Evolutionary conservation across 2,113 vertebrate species (phyloP).

Genomic region (Gallinago jamesoni): DNA sequence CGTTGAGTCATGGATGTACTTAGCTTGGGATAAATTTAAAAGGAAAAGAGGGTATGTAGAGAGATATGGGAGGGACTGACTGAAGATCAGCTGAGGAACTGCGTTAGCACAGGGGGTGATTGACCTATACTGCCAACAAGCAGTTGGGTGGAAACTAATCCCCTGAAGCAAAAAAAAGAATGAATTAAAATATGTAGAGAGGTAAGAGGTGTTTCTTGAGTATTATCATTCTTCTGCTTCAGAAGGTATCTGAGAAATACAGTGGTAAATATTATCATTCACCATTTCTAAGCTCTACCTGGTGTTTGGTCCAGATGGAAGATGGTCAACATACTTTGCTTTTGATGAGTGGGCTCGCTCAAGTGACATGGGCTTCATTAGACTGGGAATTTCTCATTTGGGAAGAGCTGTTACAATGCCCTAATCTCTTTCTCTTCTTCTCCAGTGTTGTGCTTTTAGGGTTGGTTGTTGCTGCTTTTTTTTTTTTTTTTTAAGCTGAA

Average conservation of each 20-base stretch:
- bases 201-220: not conserved
- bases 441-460: not conserved
- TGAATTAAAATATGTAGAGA: not conserved
- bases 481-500: not conserved
- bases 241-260: not conserved
- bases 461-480: not conserved
- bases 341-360: not conserved
- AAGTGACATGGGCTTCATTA: not conserved
- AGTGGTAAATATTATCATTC: not conserved
- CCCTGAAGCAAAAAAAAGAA: not conserved
- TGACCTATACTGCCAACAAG: not conserved
- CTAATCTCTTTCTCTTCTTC: not conserved
- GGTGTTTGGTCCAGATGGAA: not conserved
- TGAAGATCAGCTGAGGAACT: not conserved
- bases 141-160: not conserved
- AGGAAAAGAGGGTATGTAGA: not conserved
- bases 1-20: not conserved
- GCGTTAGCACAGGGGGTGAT: fast-evolving
- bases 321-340: not conserved
- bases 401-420: not conserved
- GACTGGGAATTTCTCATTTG: not conserved
- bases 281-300: not conserved
- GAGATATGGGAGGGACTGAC: not conserved
- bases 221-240: not conserved
- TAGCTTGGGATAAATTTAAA: not conserved